Base-by-base conservation (phyloP, 2,797 vertebrate species). In the Echiichthys vipera region DNA sequence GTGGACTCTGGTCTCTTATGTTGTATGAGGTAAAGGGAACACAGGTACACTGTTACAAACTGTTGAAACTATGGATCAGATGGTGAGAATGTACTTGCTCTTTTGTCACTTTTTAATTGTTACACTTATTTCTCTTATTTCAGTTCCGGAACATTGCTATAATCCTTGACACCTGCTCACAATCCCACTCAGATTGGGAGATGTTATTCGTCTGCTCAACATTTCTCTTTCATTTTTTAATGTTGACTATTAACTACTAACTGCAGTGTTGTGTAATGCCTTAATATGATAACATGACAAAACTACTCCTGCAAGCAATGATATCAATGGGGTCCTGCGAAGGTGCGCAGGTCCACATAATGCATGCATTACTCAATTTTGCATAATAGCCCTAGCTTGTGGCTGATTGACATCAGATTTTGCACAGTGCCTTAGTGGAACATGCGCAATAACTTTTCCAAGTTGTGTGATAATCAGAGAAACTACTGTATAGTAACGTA, bases 1-100 rank as follows among this genome's bases (percentile, higher is more conserved):
- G 63, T 81, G 84, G 84, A 91, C 88, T 88, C 78, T 82, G 80
- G 36, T 83, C 81, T 80, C 30, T 51, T 39, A 13, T 14, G n/a
- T 39, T 62, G 66, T 43, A 40, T 34, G 27, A 65, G 53, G 32
- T 54, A 30, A 17, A 42, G 14, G 56, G 14, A 12, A 47, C 22
- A n/a, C n/a, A n/a, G n/a, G n/a, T 29, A 55, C 25, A n/a, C 46
- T 11, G 6, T 13, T 24, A 12, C 24, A 47, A n/a, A n/a, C n/a
- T 15, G 7, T 56, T 45, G 3, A 24, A 86, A 74, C 53, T 22
- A 90, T 93, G 88, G 87, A 90, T n/a, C 78, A 55, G 40, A 74
- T 77, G 89, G 92, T 93, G 75, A 88, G 88, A 67, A 55, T 36
- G 0, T n/a, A 27, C 24, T 43, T 75, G 50, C 6, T 18, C 24